Evolutionary conservation across 2,797 vertebrate species (phyloP).

Genomic region (Leptodactylus fallax): DNA sequence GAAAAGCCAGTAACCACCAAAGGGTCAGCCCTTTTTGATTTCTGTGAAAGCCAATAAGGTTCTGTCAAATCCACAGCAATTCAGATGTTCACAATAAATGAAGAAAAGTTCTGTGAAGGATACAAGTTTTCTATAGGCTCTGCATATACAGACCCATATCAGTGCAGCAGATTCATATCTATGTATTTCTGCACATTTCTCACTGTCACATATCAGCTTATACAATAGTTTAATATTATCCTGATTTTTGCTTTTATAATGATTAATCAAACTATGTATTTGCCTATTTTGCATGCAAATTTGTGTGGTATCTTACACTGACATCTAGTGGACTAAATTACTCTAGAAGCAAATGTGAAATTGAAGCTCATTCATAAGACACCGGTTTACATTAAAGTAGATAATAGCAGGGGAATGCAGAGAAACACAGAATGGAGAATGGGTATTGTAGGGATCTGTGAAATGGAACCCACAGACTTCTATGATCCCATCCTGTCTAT

Average conservation of each 20-base stretch:
- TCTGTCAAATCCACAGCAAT: neutral
- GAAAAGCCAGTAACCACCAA: neutral
- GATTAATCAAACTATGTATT: neutral
- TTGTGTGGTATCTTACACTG: conserved; percentile 6
- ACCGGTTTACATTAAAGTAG: neutral
- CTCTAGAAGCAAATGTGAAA: neutral
- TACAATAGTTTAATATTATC: neutral
- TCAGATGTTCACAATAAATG: neutral
- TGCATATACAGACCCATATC: neutral
- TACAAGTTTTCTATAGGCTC: neutral
- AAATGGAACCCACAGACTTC: no score
- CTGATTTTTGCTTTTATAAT: conserved; percentile 14
- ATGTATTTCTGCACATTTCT: neutral
- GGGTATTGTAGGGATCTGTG: no score
- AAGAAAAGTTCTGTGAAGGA: neutral
- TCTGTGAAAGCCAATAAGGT: neutral
- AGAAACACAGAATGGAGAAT: neutral
- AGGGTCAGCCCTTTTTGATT: neutral
- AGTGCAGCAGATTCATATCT: neutral
- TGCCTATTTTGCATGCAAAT: neutral
- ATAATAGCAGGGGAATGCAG: neutral
- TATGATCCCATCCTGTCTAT: no score
- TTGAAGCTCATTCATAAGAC: neutral
- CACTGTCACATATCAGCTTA: neutral
- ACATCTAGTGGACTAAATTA: conserved; percentile 44